phyloP scores from a whole-genome alignment of 2,797 vertebrate species.

The Chrosomus eos region DNA sequence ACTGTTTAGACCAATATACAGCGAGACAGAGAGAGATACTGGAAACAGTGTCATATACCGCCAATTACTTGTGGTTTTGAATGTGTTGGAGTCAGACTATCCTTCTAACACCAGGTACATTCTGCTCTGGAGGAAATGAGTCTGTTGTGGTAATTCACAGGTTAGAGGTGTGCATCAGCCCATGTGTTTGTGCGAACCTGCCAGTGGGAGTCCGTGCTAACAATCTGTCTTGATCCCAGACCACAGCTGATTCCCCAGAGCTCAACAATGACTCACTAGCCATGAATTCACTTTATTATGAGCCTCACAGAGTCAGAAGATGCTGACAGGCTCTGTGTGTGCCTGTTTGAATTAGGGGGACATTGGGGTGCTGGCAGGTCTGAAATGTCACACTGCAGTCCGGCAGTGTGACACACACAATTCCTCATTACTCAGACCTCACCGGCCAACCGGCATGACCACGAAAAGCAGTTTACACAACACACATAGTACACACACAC shows the following conservation, averaged over 20 bases:
- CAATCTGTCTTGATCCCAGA: conserved; percentile 36
- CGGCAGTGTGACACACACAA: conserved; percentile 1
- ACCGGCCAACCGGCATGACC: neutral
- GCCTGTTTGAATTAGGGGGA: conserved; percentile 38
- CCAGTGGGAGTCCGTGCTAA: conserved; percentile 28
- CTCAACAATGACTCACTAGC: conserved; percentile 43
- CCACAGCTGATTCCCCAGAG: conserved; percentile 39
- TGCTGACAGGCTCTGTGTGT: conserved; percentile 27
- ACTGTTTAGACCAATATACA: neutral
- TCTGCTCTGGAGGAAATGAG: conserved; percentile 25
- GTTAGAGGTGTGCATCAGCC: conserved; percentile 25
- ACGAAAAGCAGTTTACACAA: conserved; percentile 10
- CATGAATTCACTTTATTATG: conserved; percentile 42
- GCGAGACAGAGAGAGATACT: neutral
- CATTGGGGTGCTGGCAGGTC: conserved; percentile 15
- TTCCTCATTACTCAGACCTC: conserved; percentile 41
- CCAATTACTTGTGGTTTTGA: conserved; percentile 19
- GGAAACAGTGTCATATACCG: neutral
- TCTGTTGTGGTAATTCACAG: conserved; percentile 33
- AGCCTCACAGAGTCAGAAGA: conserved; percentile 24
- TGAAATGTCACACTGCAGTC: conserved; percentile 42
- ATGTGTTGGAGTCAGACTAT: conserved; percentile 15
- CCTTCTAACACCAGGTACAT: conserved; percentile 28
- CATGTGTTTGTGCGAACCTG: conserved; percentile 23
- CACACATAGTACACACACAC: neutral